These are phyloP conservation scores for Graptemys geographica DNA, from an alignment of 2,797 vertebrate species.

Conservation along the genomic window DNA sequence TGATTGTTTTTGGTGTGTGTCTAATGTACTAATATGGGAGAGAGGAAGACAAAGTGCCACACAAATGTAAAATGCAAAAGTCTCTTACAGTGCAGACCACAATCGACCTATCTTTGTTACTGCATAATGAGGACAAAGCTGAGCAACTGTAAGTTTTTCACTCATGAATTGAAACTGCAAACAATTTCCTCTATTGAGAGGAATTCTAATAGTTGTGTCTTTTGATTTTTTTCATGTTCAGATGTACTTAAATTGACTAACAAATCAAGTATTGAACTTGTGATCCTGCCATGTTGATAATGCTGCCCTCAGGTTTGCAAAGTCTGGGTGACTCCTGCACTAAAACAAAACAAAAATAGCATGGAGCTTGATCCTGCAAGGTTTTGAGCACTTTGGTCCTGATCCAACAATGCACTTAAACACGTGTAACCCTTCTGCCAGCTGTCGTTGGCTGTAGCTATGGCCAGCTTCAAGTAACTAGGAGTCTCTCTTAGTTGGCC, in stretches of 20 bases:
- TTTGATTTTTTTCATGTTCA: neutral
- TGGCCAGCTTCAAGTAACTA: neutral
- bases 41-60: fast-evolving
- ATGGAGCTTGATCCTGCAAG: neutral
- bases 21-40: neutral
- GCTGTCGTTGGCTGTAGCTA: neutral
- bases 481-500: neutral
- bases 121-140: neutral
- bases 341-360: neutral
- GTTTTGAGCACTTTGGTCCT: neutral
- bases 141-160: neutral
- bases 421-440: neutral
- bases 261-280: fast-evolving
- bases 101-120: neutral
- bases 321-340: neutral
- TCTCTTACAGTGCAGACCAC: fast-evolving
- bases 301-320: neutral
- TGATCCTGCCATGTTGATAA: neutral
- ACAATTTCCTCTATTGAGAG: neutral
- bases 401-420: neutral
- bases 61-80: neutral
- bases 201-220: neutral
- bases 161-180: fast-evolving
- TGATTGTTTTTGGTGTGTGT: fast-evolving
- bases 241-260: neutral